These are phyloP conservation scores for Monochamus alternatus DNA, from an alignment of 2,888 invertebrate species.

Conservation along the genomic window DNA sequence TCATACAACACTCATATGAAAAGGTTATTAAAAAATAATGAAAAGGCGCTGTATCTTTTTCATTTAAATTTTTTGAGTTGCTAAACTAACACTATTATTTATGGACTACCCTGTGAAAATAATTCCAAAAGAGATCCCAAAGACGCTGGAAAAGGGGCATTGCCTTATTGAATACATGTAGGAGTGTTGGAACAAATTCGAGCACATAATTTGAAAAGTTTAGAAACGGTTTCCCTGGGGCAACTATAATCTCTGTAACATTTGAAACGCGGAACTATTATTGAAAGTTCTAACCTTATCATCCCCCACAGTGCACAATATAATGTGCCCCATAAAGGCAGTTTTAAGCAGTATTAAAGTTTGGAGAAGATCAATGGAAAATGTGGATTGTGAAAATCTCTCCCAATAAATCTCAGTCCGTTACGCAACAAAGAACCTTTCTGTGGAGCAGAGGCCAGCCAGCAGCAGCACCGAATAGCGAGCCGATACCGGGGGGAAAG, in stretches of 20 bases:
- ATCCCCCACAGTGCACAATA: slow-evolving; percentile 49
- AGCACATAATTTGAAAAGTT: slow-evolving; percentile 10
- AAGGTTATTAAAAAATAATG: too few relatives aligned
- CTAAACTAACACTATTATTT: too few relatives aligned
- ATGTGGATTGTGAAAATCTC: slow-evolving; percentile 57
- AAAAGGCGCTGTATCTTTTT: too few relatives aligned
- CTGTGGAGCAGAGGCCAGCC: slow-evolving; percentile 51
- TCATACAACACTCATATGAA: too few relatives aligned
- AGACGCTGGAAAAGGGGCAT: too few relatives aligned
- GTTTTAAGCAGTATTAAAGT: slow-evolving; percentile 62
- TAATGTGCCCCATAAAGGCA: slow-evolving; percentile 58
- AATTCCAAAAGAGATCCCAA: too few relatives aligned
- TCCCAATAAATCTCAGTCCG: slow-evolving; percentile 53
- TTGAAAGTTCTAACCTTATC: slow-evolving; percentile 59
- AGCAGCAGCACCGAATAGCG: slow-evolving; percentile 46
- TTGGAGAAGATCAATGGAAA: slow-evolving; percentile 61
- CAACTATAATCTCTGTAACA: slow-evolving; percentile 24
- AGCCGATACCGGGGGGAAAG: slow-evolving; percentile 59
- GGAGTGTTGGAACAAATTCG: neutral
- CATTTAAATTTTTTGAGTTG: too few relatives aligned
- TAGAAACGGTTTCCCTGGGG: neutral
- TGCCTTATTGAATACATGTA: too few relatives aligned
- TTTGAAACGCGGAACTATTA: slow-evolving; percentile 54
- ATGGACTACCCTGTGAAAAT: too few relatives aligned
- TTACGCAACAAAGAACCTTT: slow-evolving; percentile 56